phyloP scores from a whole-genome alignment of 2,888 invertebrate species.

The Amblyjoppa proteus region DNA sequence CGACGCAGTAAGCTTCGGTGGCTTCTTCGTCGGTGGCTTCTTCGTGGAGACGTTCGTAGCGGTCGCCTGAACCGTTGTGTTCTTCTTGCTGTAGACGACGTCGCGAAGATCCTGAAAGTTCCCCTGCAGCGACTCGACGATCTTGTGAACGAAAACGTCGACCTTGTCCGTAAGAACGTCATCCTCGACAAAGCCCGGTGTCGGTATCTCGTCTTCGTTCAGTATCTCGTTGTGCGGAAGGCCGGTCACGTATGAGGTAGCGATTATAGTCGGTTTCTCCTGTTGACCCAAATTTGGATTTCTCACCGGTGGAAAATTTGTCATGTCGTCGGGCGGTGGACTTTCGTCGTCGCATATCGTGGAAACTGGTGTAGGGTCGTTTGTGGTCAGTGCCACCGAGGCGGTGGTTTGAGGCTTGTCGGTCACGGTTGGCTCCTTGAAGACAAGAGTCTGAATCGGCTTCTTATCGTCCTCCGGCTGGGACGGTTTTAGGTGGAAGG shows the following conservation, averaged over 20 bases:
- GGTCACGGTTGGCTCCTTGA: conserved; percentile 70
- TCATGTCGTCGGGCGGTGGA: conserved; percentile 88
- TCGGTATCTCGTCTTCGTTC: conserved; percentile 90
- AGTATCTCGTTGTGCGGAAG: conserved; percentile 83
- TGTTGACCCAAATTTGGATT: conserved; percentile 91
- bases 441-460: conserved; percentile 66
- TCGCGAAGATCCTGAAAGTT: conserved; percentile 93
- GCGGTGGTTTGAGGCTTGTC: conserved; percentile 29
- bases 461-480: conserved; percentile 65
- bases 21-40: conserved; percentile 73
- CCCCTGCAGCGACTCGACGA: conserved; percentile 93
- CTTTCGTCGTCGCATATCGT: conserved; percentile 87
- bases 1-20: conserved; percentile 65
- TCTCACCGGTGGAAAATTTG: conserved; percentile 94
- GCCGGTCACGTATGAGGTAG: conserved; percentile 78
- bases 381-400: neutral
- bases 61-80: conserved; percentile 74
- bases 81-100: conserved; percentile 88
- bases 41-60: conserved; percentile 73
- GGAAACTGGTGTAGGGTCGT: conserved; percentile 55
- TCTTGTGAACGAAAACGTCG: conserved; percentile 93
- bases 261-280: conserved; percentile 83
- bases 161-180: conserved; percentile 92
- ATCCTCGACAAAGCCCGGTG: conserved; percentile 92
- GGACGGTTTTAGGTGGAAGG: conserved; percentile 79